Evolutionary conservation across 2,888 invertebrate genomes (phyloP).

Genomic region (Leptopilina drosophilae): DNA sequence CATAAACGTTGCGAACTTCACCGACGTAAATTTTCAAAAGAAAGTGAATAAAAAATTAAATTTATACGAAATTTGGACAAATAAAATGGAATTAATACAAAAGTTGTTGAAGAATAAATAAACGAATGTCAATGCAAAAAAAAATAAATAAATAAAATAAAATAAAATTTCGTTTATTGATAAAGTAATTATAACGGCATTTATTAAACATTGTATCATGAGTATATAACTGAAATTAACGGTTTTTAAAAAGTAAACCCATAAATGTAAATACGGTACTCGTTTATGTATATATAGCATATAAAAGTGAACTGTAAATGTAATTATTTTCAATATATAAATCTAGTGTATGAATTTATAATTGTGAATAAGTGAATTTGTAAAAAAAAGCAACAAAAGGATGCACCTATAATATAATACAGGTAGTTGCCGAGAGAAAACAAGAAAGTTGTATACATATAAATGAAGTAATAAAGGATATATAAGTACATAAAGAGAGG

Average conservation of each 20-base stretch:
- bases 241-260: conserved; percentile 4
- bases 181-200: too few species aligned
- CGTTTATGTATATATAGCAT: neutral
- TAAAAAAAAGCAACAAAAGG: neutral
- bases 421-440: neutral
- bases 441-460: neutral
- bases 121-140: too few species aligned
- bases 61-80: too few species aligned
- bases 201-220: too few species aligned
- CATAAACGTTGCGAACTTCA: too few species aligned
- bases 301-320: neutral
- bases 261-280: neutral
- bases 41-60: too few species aligned
- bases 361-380: neutral
- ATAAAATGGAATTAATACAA: too few species aligned
- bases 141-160: too few species aligned
- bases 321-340: conserved; percentile 1
- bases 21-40: too few species aligned
- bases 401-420: too few species aligned
- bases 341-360: neutral
- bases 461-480: conserved; percentile 12
- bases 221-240: neutral
- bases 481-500: neutral
- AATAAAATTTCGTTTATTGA: too few species aligned
- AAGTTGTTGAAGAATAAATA: too few species aligned